A percentile compares a stretch with the other conserved stretches of the same genome.
Conservation (phyloP, 1,140 invertebrate species). For the Oppia nitens region DNA sequence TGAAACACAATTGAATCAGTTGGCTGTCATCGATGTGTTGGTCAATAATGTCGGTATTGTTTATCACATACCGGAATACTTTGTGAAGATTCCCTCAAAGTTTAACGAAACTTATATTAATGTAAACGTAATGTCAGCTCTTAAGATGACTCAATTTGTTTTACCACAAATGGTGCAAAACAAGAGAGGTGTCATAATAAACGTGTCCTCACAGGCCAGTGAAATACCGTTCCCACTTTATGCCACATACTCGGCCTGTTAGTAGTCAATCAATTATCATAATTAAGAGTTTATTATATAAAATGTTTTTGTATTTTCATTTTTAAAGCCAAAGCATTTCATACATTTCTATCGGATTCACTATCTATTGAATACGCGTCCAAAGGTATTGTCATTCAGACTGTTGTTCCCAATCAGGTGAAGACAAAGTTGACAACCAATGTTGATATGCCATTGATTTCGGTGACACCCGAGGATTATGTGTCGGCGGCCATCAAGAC, state of each 20-base stretch:
- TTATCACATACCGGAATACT: slow-evolving; percentile 12
- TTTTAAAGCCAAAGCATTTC: slow-evolving; percentile 55
- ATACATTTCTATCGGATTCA: slow-evolving; percentile 66
- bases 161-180: slow-evolving; percentile 3
- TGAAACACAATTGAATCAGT: background rate
- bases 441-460: slow-evolving; percentile 50
- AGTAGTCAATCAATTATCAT: background rate
- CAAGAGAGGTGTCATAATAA: slow-evolving; percentile 5
- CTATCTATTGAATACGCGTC: slow-evolving; percentile 55
- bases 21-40: background rate
- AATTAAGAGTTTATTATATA: background rate
- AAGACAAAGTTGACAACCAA: slow-evolving; percentile 85
- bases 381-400: slow-evolving; percentile 55
- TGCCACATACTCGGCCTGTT: slow-evolving; percentile 4
- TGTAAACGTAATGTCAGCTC: background rate
- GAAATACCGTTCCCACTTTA: slow-evolving; percentile 4
- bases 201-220: slow-evolving; percentile 4
- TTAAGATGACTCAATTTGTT: slow-evolving; percentile 7
- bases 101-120: background rate
- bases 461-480: slow-evolving; percentile 55
- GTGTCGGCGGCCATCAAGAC: slow-evolving; percentile 56
- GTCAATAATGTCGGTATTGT: slow-evolving; percentile 14
- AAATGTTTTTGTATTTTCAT: background rate
- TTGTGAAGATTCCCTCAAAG: slow-evolving; percentile 15
- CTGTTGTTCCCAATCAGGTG: slow-evolving; percentile 67